Percentiles rank a stretch among this genome's conserved stretches.
Evolutionary conservation across 2,113 vertebrate genomes (phyloP).

Genomic region (Phrynosoma blainvillii): DNA sequence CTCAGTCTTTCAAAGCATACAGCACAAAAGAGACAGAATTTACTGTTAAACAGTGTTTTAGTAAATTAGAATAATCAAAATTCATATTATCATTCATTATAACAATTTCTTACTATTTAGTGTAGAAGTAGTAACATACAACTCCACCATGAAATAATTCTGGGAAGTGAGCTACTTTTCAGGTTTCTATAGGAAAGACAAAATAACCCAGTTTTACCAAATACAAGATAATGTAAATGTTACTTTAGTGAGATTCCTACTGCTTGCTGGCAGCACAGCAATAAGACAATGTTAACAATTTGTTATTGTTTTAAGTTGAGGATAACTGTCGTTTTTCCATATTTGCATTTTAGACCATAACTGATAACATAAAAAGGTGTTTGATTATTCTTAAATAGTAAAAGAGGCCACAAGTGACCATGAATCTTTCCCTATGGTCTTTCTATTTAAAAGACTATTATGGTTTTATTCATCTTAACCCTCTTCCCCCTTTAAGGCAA

Average conservation of each 20-base stretch:
- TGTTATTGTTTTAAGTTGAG: constrained; percentile 49
- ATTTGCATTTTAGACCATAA: constrained; percentile 45
- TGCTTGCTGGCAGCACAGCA: constrained; percentile 3
- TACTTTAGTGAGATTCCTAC: background rate
- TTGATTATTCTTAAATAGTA: constrained; percentile 54
- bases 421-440: constrained; percentile 18
- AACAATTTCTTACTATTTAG: background rate
- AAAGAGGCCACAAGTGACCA: constrained; percentile 42
- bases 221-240: background rate
- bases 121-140: background rate
- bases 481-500: background rate
- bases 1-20: background rate
- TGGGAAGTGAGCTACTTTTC: background rate
- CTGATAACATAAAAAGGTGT: constrained; percentile 51
- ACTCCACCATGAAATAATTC: background rate
- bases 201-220: background rate
- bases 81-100: background rate
- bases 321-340: background rate
- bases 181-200: background rate
- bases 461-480: background rate
- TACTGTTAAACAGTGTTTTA: background rate
- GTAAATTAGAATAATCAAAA: background rate
- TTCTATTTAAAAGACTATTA: background rate
- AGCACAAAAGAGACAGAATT: background rate
- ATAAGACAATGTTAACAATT: constrained; percentile 23